Evolutionary conservation across 1,140 invertebrate genomes (phyloP).

Genomic region (Drosophila takahashii): DNA sequence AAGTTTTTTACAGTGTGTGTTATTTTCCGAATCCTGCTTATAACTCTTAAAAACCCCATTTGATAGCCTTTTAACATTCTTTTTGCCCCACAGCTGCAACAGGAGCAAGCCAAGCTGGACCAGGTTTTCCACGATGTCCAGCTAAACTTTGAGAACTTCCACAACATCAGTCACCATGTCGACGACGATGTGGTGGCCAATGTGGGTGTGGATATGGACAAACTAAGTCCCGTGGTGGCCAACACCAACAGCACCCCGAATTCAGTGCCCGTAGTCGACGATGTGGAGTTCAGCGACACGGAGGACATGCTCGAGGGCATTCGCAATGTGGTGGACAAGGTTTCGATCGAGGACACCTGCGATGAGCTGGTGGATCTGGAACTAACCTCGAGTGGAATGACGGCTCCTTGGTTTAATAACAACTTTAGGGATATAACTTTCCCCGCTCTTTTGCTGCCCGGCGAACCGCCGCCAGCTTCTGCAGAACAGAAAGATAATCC

Average conservation of each 20-base stretch:
- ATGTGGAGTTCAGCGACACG: conserved; percentile 90
- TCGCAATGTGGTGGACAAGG: conserved; percentile 87
- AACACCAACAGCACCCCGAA: conserved; percentile 19
- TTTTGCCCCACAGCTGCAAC: conserved; percentile 44
- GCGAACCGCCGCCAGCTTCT: conserved; percentile 53
- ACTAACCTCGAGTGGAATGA: conserved; percentile 70
- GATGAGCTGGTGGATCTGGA: conserved; percentile 76
- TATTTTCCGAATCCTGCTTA: too few relatives aligned
- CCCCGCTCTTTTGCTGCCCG: conserved; percentile 51
- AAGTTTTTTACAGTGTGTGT: too few relatives aligned
- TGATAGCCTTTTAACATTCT: background rate
- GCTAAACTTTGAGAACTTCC: conserved; percentile 76
- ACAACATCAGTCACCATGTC: conserved; percentile 59
- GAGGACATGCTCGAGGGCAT: conserved; percentile 94
- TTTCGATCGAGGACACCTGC: conserved; percentile 80
- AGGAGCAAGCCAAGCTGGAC: conserved; percentile 83
- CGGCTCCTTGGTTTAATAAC: conserved; percentile 76
- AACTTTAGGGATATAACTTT: conserved; percentile 76
- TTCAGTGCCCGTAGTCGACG: conserved; percentile 59
- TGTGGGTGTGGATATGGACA: conserved; percentile 68
- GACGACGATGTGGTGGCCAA: conserved; percentile 28
- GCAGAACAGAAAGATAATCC: conserved; percentile 9
- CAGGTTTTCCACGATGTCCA: conserved; percentile 80
- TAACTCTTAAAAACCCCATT: too few relatives aligned
- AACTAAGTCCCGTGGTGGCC: conserved; percentile 36